Base-by-base conservation (phyloP, 2,797 vertebrate species). In the Melanotaenia parkinsoni region DNA sequence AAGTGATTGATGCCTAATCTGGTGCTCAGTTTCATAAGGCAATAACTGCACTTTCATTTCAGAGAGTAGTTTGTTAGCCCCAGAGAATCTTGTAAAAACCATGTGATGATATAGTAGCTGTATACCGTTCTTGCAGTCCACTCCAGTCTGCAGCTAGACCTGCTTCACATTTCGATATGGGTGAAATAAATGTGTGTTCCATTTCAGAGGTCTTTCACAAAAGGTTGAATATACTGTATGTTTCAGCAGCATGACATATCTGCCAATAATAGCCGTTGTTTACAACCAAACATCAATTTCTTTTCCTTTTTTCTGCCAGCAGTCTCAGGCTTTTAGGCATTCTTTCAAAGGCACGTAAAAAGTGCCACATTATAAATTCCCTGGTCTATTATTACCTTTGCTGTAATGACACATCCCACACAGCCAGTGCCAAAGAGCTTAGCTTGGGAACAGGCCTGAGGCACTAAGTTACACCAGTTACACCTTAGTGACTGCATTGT, bases 341-440 rank as follows among this genome's bases (percentile, higher is more conserved):
- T 88, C 67, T 83, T 87, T 89, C 81, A 82, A 67, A 80, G 73
- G 78, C 57, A 80, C 64, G 72, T 90, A 87, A 91, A 88, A 84
- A 81, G 83, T 71, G 47, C 79, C 89, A 84, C 82, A 89, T 91
- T 88, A 90, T 85, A 89, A 90, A 91, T 84, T 89, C 87, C 86
- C 85, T 60, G 63, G 78, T 89, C 88, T 87, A 90, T 91, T 90
- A 92, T 91, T 89, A 87, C 90, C 86, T 83, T 80, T 87, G 78
- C 88, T 89, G 86, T 89, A 89, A 89, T 89, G 88, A 89, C 87
- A 86, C 86, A 88, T 89, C 84, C 88, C 88, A 92, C 90, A 90
- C 83, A 91, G 77, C 67, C 76, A 56, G 84, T 81, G 80, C 84
- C 85, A 91, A 91, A 88, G 83, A 91, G 83, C 87, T 73, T 63